A percentile compares a stretch with the other conserved stretches of the same genome.
Conservation (phyloP, 2,113 vertebrate species). For the Equus quagga region DNA sequence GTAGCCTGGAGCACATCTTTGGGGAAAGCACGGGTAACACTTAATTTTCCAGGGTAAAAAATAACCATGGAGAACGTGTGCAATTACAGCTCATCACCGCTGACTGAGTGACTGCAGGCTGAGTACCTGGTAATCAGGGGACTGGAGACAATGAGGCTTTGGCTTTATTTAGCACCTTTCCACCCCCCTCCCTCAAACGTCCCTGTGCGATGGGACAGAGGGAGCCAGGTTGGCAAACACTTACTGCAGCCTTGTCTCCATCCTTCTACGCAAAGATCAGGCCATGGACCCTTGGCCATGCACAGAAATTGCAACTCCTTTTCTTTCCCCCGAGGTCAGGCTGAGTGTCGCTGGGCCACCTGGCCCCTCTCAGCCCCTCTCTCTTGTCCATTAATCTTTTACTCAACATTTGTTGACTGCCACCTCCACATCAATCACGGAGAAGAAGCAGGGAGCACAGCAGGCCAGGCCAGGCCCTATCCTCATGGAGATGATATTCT, state of each 20-base stretch:
- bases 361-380: neutral
- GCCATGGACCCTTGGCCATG: neutral
- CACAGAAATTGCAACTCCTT: rapidly evolving
- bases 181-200: neutral
- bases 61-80: slow-evolving; percentile 56
- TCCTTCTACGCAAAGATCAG: neutral
- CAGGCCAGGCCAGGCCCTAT: neutral
- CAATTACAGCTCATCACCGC: slow-evolving; percentile 77
- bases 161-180: slow-evolving; percentile 69
- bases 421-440: rapidly evolving
- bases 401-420: neutral
- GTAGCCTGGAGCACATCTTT: slow-evolving; percentile 15
- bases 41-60: slow-evolving; percentile 76
- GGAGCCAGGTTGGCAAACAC: neutral
- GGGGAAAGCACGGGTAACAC: slow-evolving; percentile 73
- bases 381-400: neutral
- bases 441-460: neutral
- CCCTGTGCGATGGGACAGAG: neutral
- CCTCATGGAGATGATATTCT: neutral
- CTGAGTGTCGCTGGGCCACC: neutral
- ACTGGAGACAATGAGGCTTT: slow-evolving; percentile 46
- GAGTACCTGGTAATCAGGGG: slow-evolving; percentile 73
- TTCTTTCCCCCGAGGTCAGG: neutral
- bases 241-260: rapidly evolving
- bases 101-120: slow-evolving; percentile 45